Evolutionary conservation across 2,797 vertebrate genomes (phyloP).

Genomic region (Macrochelys suwanniensis): DNA sequence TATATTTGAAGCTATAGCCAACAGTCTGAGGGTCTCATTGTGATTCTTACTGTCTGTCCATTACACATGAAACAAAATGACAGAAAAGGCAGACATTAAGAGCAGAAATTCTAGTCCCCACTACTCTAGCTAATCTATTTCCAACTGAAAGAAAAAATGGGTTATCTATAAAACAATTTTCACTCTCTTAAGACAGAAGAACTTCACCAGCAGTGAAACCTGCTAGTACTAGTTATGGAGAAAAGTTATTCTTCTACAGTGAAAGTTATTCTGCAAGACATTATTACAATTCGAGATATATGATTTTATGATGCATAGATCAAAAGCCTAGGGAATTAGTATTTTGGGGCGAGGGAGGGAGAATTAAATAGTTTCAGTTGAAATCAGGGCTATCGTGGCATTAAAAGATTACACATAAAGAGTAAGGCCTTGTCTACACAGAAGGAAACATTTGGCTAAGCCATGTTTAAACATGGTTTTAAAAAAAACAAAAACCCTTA

Average conservation of each 20-base stretch:
- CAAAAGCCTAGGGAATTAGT: not conserved
- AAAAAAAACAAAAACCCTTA: not conserved
- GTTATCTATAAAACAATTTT: constrained; percentile 58
- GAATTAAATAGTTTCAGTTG: not conserved
- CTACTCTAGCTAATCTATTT: constrained; percentile 10
- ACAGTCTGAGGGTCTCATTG: not conserved
- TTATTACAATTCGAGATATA: not conserved
- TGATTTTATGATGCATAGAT: not conserved
- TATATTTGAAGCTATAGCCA: not conserved
- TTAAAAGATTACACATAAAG: not conserved
- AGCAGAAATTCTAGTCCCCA: constrained; percentile 26
- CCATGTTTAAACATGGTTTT: not conserved
- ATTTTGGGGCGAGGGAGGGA: not conserved
- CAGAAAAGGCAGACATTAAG: not conserved
- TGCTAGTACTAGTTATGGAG: not conserved
- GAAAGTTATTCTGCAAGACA: not conserved
- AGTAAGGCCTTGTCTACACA: not conserved
- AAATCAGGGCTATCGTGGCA: not conserved
- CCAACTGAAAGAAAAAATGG: constrained; percentile 15
- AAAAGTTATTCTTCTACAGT: not conserved
- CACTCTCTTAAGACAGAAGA: not conserved
- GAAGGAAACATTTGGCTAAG: not conserved
- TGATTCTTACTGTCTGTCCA: constrained; percentile 7
- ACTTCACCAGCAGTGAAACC: not conserved
- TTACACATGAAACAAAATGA: constrained; percentile 33